Conservation (phyloP, 2,113 vertebrate species). For the Ammospiza nelsoni region DNA sequence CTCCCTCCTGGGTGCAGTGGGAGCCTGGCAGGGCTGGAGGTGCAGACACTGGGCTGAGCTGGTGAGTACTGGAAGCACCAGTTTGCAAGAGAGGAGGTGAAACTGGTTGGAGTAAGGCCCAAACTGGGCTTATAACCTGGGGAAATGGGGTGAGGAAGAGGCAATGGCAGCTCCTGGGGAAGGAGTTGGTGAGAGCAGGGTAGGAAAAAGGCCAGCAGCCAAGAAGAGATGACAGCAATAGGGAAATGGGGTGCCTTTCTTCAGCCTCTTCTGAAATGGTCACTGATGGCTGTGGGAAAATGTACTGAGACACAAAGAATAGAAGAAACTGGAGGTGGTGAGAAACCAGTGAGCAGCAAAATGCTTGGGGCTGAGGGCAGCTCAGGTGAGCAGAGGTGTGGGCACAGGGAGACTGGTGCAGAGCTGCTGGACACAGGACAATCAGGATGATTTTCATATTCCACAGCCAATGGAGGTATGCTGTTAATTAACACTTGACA, state of each 20-base stretch:
- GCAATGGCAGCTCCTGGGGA: not conserved
- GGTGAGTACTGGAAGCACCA: not conserved
- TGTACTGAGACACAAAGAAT: not conserved
- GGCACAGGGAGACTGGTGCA: not conserved
- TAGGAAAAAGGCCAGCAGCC: not conserved
- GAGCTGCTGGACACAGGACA: not conserved
- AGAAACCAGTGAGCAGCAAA: not conserved
- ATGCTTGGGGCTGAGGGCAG: rapidly evolving
- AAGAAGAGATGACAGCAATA: not conserved
- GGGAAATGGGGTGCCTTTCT: not conserved
- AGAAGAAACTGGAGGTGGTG: not conserved
- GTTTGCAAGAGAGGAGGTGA: not conserved
- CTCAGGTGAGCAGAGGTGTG: not conserved
- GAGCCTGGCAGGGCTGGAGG: not conserved
- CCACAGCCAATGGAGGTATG: not conserved
- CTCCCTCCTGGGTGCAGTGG: not conserved
- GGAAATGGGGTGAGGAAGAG: not conserved
- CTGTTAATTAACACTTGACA: not conserved
- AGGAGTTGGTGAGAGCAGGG: not conserved
- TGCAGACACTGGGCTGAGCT: not conserved
- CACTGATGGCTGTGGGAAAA: not conserved
- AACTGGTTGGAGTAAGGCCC: not conserved
- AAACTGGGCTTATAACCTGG: not conserved
- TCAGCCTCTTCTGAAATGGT: not conserved
- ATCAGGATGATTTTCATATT: not conserved